Conservation (phyloP, 2,797 vertebrate genomes). For the Betta splendens region DNA sequence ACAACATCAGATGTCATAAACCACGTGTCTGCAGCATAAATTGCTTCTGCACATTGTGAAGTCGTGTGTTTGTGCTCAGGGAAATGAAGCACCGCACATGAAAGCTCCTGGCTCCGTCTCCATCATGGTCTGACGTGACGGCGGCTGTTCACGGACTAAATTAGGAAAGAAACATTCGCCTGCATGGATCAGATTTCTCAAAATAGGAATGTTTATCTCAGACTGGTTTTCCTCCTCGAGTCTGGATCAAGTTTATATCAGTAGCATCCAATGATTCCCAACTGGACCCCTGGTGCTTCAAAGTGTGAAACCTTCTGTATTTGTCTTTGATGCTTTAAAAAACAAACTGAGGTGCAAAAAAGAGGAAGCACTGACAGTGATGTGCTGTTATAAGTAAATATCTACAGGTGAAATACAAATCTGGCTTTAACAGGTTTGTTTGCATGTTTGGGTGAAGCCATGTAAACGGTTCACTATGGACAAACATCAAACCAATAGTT, state of each 20-base stretch:
- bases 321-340: not conserved
- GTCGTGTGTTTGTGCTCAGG: not conserved
- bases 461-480: slow-evolving; percentile 4
- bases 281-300: not conserved
- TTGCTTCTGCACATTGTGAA: slow-evolving; percentile 5
- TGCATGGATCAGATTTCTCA: slow-evolving; percentile 51
- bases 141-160: slow-evolving; percentile 45
- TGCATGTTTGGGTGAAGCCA: slow-evolving; percentile 3
- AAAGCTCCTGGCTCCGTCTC: slow-evolving; percentile 20
- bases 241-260: slow-evolving; percentile 28
- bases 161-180: slow-evolving; percentile 62
- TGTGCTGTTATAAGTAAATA: not conserved
- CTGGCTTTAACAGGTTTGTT: not conserved
- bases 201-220: slow-evolving; percentile 48
- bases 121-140: slow-evolving; percentile 34
- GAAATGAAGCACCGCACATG: slow-evolving; percentile 27
- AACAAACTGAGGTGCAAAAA: not conserved
- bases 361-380: not conserved
- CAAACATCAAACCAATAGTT: slow-evolving; percentile 2
- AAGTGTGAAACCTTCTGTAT: not conserved
- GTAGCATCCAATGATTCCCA: slow-evolving; percentile 1
- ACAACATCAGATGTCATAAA: slow-evolving; percentile 7
- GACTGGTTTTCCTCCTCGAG: slow-evolving; percentile 37
- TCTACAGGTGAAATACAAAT: not conserved
- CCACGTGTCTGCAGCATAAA: not conserved